Conservation (phyloP, 2,113 vertebrate genomes). For the Tyrannus savana region DNA sequence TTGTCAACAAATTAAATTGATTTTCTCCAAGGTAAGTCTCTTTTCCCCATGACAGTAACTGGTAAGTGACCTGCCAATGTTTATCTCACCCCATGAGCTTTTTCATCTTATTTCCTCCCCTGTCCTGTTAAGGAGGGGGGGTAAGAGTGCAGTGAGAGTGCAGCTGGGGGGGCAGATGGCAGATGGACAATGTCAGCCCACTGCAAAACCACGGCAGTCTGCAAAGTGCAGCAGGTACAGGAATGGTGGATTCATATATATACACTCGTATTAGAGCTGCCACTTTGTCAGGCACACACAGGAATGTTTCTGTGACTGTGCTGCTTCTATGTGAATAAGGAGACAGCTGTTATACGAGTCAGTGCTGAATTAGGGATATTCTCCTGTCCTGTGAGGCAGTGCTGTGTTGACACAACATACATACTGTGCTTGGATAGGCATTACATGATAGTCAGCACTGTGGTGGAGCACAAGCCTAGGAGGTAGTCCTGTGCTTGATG, state of each 20-base stretch:
- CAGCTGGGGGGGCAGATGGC: not conserved
- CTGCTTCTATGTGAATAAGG: not conserved
- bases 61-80: not conserved
- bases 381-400: not conserved
- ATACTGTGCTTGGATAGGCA: not conserved
- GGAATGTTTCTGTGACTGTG: not conserved
- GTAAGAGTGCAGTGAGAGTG: not conserved
- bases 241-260: not conserved
- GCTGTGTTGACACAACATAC: not conserved
- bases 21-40: not conserved
- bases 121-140: not conserved
- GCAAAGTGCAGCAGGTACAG: not conserved
- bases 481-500: not conserved
- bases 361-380: not conserved
- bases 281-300: fast-evolving
- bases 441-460: not conserved
- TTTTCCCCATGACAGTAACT: not conserved
- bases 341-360: not conserved
- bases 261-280: fast-evolving
- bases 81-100: fast-evolving
- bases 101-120: not conserved
- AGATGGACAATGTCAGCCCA: not conserved
- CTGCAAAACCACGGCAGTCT: fast-evolving
- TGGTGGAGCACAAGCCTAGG: not conserved
- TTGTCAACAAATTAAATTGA: not conserved